Conservation (phyloP, 2,113 vertebrate genomes). For the Sminthopsis crassicaudata region DNA sequence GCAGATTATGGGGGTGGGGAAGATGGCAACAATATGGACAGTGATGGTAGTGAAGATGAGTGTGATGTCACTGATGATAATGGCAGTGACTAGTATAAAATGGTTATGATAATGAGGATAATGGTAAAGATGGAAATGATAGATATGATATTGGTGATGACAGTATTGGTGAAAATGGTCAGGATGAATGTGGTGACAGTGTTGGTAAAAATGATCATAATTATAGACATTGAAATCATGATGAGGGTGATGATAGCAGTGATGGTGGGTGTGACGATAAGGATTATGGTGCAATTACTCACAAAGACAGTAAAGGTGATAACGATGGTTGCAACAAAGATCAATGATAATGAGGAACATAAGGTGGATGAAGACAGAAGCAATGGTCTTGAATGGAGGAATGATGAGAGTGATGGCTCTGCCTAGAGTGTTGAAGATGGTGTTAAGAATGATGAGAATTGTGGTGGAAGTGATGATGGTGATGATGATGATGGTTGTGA, state of each 20-base stretch:
- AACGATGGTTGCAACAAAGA: not conserved
- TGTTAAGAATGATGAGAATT: not conserved
- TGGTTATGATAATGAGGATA: not conserved
- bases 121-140: not conserved
- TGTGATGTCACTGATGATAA: not conserved
- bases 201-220: not conserved
- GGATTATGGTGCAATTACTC: not conserved
- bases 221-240: not conserved
- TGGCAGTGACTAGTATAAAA: not conserved
- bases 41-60: not conserved
- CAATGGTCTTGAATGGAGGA: not conserved
- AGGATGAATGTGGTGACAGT: not conserved
- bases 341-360: not conserved
- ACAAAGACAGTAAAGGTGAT: not conserved
- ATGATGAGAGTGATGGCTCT: not conserved
- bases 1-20: not conserved
- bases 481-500: not conserved
- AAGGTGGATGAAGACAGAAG: not conserved
- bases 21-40: not conserved
- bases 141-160: not conserved
- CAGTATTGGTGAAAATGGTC: not conserved
- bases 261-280: not conserved
- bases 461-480: not conserved
- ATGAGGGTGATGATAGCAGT: not conserved
- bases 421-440: not conserved